A percentile compares a stretch with the other conserved stretches of the same genome.
Conservation (phyloP, 2,888 invertebrate genomes). For the Phyllotreta striolata region DNA sequence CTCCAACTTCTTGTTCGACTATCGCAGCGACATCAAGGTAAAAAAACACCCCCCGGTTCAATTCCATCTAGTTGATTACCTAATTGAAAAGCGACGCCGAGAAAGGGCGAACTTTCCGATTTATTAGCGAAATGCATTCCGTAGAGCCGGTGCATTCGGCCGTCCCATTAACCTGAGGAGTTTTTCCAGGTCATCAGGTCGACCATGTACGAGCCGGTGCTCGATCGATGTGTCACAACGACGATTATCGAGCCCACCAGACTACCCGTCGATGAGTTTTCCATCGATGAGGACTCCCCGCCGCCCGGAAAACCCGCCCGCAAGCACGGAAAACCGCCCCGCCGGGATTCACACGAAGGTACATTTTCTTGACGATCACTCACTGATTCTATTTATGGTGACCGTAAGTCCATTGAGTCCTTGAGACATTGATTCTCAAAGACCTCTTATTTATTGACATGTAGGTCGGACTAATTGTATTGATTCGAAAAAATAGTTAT, state of each 20-base stretch:
- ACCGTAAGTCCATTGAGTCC: not conserved
- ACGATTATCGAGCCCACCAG: constrained; percentile 50
- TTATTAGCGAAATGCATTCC: not conserved
- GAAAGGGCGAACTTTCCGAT: not conserved
- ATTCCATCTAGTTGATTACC: not conserved
- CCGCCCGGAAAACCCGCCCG: constrained; percentile 53
- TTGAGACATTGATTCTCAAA: too few species aligned
- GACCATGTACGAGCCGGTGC: constrained; percentile 59
- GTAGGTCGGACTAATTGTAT: too few species aligned
- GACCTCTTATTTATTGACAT: too few species aligned
- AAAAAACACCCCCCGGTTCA: not conserved
- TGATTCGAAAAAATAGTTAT: too few species aligned
- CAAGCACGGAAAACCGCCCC: constrained; percentile 34
- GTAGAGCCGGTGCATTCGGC: not conserved
- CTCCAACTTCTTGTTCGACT: constrained; percentile 30
- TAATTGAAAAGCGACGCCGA: not conserved
- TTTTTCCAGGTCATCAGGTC: constrained; percentile 49
- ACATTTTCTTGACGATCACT: constrained; percentile 12
- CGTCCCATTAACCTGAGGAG: not conserved
- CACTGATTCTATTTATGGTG: not conserved
- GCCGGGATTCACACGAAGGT: constrained; percentile 41
- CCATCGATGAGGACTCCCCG: constrained; percentile 32
- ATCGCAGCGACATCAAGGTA: constrained; percentile 34
- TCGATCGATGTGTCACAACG: constrained; percentile 53
- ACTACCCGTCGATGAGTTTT: constrained; percentile 36